A percentile compares a stretch with the other conserved stretches of the same genome.
phyloP scores from a whole-genome alignment of 30 jellyfish, hydroid and myxozoan genomes.

The Aurelia aurita region DNA sequence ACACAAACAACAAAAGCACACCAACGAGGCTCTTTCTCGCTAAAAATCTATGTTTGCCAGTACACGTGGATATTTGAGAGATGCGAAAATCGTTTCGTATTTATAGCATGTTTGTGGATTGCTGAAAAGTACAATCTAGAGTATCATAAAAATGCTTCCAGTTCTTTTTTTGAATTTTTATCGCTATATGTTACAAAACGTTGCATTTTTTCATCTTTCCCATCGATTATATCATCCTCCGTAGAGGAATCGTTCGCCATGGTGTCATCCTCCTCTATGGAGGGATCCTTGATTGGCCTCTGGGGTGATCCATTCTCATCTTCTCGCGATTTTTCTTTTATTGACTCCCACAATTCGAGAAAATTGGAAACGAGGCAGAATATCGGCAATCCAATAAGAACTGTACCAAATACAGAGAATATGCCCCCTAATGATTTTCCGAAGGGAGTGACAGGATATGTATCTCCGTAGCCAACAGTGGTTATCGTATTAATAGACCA shows the following conservation, averaged over 20 bases:
- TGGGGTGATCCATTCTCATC: background rate
- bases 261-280: background rate
- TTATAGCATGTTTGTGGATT: background rate
- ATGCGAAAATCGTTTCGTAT: no score
- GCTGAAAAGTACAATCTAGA: no score
- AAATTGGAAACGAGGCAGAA: slow-evolving; percentile 82
- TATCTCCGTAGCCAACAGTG: slow-evolving; percentile 92
- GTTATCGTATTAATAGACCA: slow-evolving; percentile 88
- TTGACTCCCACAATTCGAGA: slow-evolving; percentile 84
- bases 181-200: no score
- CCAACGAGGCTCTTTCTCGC: no score
- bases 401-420: slow-evolving; percentile 75
- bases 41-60: no score
- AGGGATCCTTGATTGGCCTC: background rate
- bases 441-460: slow-evolving; percentile 70
- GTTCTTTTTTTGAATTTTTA: no score
- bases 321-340: slow-evolving; percentile 29
- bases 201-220: background rate
- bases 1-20: no score
- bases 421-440: slow-evolving; percentile 82
- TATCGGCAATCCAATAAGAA: slow-evolving; percentile 81
- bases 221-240: background rate
- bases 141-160: no score
- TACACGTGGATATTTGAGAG: no score
- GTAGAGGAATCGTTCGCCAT: no score